A percentile compares a stretch with the other conserved stretches of the same genome.
Evolutionary conservation across 1,140 invertebrate species (phyloP).

Genomic region (Halyomorpha halys): DNA sequence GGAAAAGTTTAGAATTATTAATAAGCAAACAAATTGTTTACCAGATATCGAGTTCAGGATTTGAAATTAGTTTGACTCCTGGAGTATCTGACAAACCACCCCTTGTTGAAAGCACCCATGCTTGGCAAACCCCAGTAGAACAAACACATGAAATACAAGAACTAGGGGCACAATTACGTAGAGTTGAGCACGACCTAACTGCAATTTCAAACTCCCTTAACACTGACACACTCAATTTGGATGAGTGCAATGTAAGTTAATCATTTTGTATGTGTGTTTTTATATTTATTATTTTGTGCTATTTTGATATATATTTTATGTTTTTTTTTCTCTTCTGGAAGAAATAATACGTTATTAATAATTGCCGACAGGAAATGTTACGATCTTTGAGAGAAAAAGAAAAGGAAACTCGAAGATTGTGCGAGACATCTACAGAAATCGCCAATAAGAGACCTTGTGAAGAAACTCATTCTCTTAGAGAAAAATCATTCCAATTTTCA

Average conservation of each 20-base stretch:
- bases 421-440: slow-evolving; percentile 18
- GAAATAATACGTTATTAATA: not conserved
- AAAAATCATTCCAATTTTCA: slow-evolving; percentile 23
- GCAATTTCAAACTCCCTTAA: slow-evolving; percentile 8
- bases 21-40: slow-evolving; percentile 12
- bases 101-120: slow-evolving; percentile 33
- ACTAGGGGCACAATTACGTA: slow-evolving; percentile 20
- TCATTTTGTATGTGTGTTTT: not conserved
- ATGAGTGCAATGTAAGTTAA: slow-evolving; percentile 15
- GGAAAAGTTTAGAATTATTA: not conserved
- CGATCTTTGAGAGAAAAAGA: slow-evolving; percentile 45
- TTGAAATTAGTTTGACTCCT: slow-evolving; percentile 45
- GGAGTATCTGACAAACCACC: slow-evolving; percentile 35
- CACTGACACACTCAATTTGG: slow-evolving; percentile 15
- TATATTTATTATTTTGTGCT: not conserved
- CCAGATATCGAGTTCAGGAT: slow-evolving; percentile 50
- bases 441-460: slow-evolving; percentile 21
- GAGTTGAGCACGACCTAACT: slow-evolving; percentile 20
- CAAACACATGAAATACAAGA: slow-evolving; percentile 16
- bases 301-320: not conserved
- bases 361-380: slow-evolving; percentile 40
- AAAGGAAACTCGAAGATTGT: slow-evolving; percentile 35
- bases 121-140: slow-evolving; percentile 28
- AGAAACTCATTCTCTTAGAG: slow-evolving; percentile 20
- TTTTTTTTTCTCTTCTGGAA: not conserved